Percentiles rank a stretch among this genome's conserved stretches.
Evolutionary conservation across 64 coral and sea anemone species (phyloP).

Genomic region (Actinia tenebrosa): DNA sequence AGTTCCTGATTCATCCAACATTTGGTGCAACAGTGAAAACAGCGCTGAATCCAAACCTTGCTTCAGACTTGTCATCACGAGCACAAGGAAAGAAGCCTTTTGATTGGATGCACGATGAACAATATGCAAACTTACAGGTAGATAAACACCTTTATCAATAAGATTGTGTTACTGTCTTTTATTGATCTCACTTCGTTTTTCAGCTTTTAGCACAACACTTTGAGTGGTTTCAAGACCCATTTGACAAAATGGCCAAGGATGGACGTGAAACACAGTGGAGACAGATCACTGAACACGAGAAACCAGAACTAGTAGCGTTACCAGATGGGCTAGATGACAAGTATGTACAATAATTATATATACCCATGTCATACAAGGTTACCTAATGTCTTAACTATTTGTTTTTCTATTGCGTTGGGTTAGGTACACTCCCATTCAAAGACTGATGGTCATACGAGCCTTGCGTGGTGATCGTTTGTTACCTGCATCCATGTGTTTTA

Average conservation of each 20-base stretch:
- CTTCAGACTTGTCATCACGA: slow-evolving; percentile 51
- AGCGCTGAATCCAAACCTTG: slow-evolving; percentile 53
- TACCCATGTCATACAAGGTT: not conserved
- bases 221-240: slow-evolving; percentile 97
- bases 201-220: slow-evolving; percentile 81
- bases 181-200: not conserved
- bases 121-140: slow-evolving; percentile 80
- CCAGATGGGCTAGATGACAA: slow-evolving; percentile 96
- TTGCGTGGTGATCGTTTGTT: slow-evolving; percentile 89
- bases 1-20: slow-evolving; percentile 87
- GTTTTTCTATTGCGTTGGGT: not conserved
- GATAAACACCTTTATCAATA: not conserved
- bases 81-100: slow-evolving; percentile 85
- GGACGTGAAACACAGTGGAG: slow-evolving; percentile 97
- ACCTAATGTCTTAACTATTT: not conserved
- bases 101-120: slow-evolving; percentile 97
- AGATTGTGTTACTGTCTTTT: not conserved
- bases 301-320: slow-evolving; percentile 88
- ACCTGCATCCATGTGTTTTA: slow-evolving; percentile 79
- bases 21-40: slow-evolving; percentile 86
- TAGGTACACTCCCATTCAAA: slow-evolving; percentile 81
- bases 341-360: slow-evolving; percentile 34
- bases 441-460: slow-evolving; percentile 93
- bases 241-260: slow-evolving; percentile 96
- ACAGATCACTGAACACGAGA: slow-evolving; percentile 94